Base-by-base conservation (phyloP, 37 sponge, comb jelly and placozoan genomes). In the Beroe ovata region DNA sequence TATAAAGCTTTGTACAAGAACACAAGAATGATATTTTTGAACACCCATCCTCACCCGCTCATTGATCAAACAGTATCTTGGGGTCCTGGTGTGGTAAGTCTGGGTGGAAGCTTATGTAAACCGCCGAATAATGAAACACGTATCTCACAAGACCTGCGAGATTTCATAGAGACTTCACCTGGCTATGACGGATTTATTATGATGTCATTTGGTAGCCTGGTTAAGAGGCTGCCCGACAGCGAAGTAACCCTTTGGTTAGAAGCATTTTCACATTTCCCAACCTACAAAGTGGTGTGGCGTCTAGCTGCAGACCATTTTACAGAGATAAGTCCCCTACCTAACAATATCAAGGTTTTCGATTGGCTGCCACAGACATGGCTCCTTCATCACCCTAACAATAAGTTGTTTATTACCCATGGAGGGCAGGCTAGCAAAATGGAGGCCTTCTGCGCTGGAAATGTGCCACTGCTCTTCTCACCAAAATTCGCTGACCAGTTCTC, bases 191-290 rank as follows among this genome's bases (percentile, higher is more conserved):
- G 54, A 16, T 77, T 77, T 29, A 77, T 77, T 29, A 19, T 77
- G 28, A 77, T 77, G 1, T 77, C 84, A n/a, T 77, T 77, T 77
- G 84, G 84, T 22, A 77, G 84, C 38, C 84, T 28, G 28, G n/a
- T 77, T 33, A 11, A 39, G 21, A 11, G 25, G 18, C 22, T 77
- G 19, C 69, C 36, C 6, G 28, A 11, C 22, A 23, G 41, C n/a
- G 84, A 77, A 23, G 47, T 42, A 36, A 1, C 26, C 36, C 84
- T 77, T 8, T 77, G 84, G 84, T 20, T 77, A 25, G 21, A 39
- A 40, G 84, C 41, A 1, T 40, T 77, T 26, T 77, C 84, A n/a
- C 26, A 33, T 4, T 23, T 77, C 1, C 84, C 84, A 22, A 47
- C 54, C 54, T 77, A 77, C 84, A 36, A 19, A 22, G 84, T 77